Evolutionary conservation across 2,113 vertebrate species (phyloP).

Genomic region (Urocolius indicus): DNA sequence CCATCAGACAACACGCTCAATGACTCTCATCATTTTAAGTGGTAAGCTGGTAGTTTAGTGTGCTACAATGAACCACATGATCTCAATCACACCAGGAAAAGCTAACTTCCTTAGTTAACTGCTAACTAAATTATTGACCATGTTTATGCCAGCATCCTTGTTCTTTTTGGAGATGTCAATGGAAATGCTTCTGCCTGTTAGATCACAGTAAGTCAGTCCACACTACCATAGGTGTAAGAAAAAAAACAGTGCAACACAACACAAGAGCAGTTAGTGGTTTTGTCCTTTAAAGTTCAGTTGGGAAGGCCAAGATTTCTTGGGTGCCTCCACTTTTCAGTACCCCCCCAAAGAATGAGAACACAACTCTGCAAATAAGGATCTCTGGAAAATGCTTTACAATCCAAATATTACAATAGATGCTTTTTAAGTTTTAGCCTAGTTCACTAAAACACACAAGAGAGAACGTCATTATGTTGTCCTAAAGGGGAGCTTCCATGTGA

Average conservation of each 20-base stretch:
- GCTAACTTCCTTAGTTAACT: too few relatives aligned
- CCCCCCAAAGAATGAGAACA: background rate
- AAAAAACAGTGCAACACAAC: background rate
- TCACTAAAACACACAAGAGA: background rate
- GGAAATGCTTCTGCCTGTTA: background rate
- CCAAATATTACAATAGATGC: fast-evolving
- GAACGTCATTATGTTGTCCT: background rate
- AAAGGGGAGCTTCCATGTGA: background rate
- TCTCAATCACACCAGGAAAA: background rate
- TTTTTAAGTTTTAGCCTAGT: background rate
- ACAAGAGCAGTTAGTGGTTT: background rate
- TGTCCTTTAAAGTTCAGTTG: background rate
- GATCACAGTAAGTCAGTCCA: background rate
- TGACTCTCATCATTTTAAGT: background rate
- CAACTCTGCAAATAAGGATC: background rate
- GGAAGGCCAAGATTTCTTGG: background rate
- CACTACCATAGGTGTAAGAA: background rate
- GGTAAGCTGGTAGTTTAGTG: background rate
- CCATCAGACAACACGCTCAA: fast-evolving
- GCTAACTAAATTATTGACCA: background rate
- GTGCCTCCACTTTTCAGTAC: background rate
- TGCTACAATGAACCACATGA: background rate
- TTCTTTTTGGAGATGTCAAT: background rate
- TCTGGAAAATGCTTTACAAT: background rate
- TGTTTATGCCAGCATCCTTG: background rate